Evolutionary conservation across 2,797 vertebrate genomes (phyloP).

Genomic region (Microchirus variegatus): DNA sequence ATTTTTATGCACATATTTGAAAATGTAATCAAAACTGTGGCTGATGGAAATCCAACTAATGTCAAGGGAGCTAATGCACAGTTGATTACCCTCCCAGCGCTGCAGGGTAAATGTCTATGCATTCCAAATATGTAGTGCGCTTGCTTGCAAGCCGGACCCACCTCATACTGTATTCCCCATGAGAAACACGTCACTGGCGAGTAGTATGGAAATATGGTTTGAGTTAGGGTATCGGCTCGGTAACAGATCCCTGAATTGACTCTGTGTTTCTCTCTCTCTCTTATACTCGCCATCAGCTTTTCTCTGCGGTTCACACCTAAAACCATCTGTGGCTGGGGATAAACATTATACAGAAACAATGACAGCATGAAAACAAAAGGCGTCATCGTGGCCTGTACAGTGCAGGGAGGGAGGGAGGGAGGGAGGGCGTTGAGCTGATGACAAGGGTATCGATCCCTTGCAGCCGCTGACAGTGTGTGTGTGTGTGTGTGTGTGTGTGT

Average conservation of each 20-base stretch:
- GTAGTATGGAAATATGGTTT: constrained; percentile 62
- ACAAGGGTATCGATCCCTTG: constrained; percentile 55
- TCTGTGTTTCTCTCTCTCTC: constrained; percentile 52
- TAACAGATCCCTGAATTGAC: constrained; percentile 65
- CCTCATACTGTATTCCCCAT: constrained; percentile 52
- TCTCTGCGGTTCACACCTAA: constrained; percentile 65
- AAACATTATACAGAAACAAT: constrained; percentile 53
- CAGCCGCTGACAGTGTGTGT: constrained; percentile 14
- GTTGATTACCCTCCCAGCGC: constrained; percentile 26
- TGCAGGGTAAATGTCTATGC: not conserved
- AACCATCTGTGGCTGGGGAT: constrained; percentile 65
- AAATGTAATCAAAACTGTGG: too few species aligned
- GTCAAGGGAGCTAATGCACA: constrained; percentile 17
- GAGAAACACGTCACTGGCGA: constrained; percentile 51
- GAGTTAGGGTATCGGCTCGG: constrained; percentile 50
- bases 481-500: constrained; percentile 22
- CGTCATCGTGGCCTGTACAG: constrained; percentile 38
- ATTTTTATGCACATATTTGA: too few species aligned
- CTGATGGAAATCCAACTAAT: too few species aligned
- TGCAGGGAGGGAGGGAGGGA: constrained; percentile 6
- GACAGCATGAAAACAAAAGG: constrained; percentile 59
- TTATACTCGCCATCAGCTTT: constrained; percentile 36
- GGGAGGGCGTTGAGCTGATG: constrained; percentile 37
- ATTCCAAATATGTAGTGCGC: constrained; percentile 34
- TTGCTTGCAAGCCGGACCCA: constrained; percentile 32